Conservation (phyloP, 2,113 vertebrate genomes). For the Hemibates koningsi region DNA sequence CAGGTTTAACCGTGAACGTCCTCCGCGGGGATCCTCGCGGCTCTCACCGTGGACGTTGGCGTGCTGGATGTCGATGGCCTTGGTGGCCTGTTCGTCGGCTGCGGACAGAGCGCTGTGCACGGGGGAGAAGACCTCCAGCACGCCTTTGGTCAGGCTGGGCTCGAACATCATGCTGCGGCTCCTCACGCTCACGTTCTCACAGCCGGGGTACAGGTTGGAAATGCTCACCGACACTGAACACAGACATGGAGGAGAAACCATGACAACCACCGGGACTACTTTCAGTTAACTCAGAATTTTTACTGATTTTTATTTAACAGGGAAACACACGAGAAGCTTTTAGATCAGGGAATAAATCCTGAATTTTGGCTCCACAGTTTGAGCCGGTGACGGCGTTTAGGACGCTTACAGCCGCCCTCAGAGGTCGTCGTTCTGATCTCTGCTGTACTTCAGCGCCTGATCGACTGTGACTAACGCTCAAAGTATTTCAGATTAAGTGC, state of each 20-base stretch:
- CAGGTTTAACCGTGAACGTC: neutral
- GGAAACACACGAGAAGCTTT: neutral
- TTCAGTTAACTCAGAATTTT: neutral
- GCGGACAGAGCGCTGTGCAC: slow-evolving; percentile 72
- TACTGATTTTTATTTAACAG: rapidly evolving
- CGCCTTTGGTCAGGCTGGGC: slow-evolving; percentile 91
- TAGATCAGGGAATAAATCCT: neutral
- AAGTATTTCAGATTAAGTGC: neutral
- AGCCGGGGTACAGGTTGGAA: slow-evolving; percentile 92
- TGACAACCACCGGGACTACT: neutral
- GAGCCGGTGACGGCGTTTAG: neutral
- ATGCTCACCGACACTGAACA: slow-evolving; percentile 90
- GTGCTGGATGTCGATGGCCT: slow-evolving; percentile 86
- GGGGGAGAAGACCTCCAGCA: slow-evolving; percentile 89
- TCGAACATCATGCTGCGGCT: slow-evolving; percentile 99
- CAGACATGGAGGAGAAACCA: neutral
- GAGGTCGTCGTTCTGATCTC: neutral
- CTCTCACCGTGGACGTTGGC: slow-evolving; percentile 77
- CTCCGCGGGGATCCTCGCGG: rapidly evolving
- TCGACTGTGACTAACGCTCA: neutral
- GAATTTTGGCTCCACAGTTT: rapidly evolving
- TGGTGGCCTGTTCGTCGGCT: slow-evolving; percentile 84
- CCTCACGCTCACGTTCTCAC: slow-evolving; percentile 94
- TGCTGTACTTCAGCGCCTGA: rapidly evolving
- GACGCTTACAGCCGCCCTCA: neutral